Base-by-base conservation (phyloP, 2,113 vertebrate genomes). In the Baryphthengus martii region DNA sequence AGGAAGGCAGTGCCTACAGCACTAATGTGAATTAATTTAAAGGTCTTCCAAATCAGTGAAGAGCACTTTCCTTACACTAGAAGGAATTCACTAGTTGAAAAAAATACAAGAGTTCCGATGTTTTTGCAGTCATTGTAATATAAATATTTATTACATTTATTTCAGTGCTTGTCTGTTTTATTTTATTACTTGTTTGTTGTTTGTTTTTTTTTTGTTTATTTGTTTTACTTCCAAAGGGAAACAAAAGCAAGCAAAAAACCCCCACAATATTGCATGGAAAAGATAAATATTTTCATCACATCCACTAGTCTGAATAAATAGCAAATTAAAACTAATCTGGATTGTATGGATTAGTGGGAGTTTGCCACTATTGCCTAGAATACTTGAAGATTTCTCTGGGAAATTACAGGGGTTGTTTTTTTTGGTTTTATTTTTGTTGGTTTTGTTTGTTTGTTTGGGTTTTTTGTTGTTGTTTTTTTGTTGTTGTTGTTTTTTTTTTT, bases 251-350 rank as follows among this genome's bases (percentile, higher is more conserved):
- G 7, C 14, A 25, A 17, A 9, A 53, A 37, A 25, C 7, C 4
- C 15, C 17, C 33, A 24, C 20, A 63, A 23, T 42, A 25, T 18
- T 72, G 4, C 6, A 9, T 52, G 28, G 65, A 40, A 85, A 77
- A 80, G 6, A 45, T 23, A 47, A 2, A 61, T 3, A n/a, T 59
- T 90, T 74, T 61, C 16, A 39, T 3, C 4, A 16, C 0, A 0
- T 47, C 58, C 13, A 50, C 15, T 8, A 63, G 7, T 24, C 28
- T 61, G 18, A 7, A 66, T 13, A 80, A 95, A 40, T 52, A 12
- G 24, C 2, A 82, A 65, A 37, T 23, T 70, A 8, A n/a, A 23
- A 53, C 78, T 70, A 52, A 56, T 13, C 8, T 79, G 5, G 11
- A 61, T 19, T 61, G 5, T 28, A 10, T 17, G 12, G 5, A 24